phyloP scores from a whole-genome alignment of 2,797 vertebrate species.

The Cheirogaleus major region DNA sequence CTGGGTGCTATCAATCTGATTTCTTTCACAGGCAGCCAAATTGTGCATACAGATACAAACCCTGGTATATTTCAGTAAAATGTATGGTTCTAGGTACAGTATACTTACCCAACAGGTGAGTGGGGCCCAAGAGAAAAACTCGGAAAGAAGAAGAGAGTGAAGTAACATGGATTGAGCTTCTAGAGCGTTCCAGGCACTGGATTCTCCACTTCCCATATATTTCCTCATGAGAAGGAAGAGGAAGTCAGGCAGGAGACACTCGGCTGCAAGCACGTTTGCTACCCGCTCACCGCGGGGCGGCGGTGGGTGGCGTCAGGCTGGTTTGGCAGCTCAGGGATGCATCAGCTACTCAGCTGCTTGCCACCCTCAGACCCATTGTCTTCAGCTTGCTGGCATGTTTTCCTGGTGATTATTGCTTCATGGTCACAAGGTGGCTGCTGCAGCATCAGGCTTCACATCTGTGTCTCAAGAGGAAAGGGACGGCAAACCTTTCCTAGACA shows the following conservation, averaged over 20 bases:
- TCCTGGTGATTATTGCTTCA: not conserved
- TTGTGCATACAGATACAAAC: not conserved
- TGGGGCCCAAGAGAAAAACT: too few relatives aligned
- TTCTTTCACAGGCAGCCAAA: not conserved
- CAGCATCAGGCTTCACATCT: not conserved
- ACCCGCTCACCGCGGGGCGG: too few relatives aligned
- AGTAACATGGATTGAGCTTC: not conserved
- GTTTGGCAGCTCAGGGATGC: not conserved
- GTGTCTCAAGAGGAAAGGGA: not conserved
- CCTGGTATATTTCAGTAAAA: not conserved
- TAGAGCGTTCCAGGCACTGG: not conserved
- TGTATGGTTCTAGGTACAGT: not conserved
- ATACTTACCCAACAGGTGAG: not conserved
- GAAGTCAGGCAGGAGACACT: not conserved
- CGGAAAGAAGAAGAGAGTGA: not conserved
- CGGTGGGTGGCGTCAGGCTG: fast-evolving
- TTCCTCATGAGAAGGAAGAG: not conserved
- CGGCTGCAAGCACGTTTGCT: not conserved
- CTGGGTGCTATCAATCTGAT: not conserved
- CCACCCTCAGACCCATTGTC: not conserved
- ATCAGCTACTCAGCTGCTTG: not conserved
- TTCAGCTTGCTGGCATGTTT: not conserved
- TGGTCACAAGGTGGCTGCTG: not conserved
- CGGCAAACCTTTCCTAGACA: not conserved
- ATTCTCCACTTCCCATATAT: not conserved